These are phyloP conservation scores for Tenthredo distinguenda DNA, from an alignment of 2,888 invertebrate species.

Conservation along the genomic window DNA sequence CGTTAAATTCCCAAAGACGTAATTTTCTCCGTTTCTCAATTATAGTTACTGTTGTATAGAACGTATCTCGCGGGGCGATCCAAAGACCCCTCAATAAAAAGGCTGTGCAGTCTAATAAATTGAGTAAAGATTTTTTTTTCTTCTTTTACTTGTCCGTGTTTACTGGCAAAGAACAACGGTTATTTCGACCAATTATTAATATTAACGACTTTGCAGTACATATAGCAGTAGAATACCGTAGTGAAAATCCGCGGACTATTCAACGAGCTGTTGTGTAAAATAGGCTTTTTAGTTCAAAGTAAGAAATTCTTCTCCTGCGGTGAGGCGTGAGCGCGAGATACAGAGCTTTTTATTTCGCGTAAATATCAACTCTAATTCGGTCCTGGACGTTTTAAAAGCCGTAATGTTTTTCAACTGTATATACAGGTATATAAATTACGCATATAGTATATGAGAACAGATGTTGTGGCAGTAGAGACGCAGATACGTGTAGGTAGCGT, in stretches of 20 bases:
- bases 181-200: slow-evolving; percentile 7
- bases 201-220: not conserved
- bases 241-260: not conserved
- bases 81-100: not conserved
- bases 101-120: not conserved
- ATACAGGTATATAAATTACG: not conserved
- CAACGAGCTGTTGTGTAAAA: not conserved
- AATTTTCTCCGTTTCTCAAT: not conserved
- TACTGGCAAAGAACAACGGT: slow-evolving; percentile 11
- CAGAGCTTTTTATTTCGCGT: not conserved
- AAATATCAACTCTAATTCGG: slow-evolving; percentile 15
- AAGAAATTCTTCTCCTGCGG: not conserved
- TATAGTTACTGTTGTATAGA: not conserved
- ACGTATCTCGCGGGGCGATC: not conserved
- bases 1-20: not conserved
- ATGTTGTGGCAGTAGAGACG: not conserved
- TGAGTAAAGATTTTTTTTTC: not conserved
- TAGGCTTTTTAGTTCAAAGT: not conserved
- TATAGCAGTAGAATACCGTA: not conserved
- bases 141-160: not conserved
- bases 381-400: slow-evolving; percentile 33
- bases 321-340: not conserved
- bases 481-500: not conserved
- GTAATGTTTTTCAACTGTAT: slow-evolving; percentile 13
- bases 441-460: not conserved